Percentiles rank a stretch among this genome's conserved stretches.
phyloP scores from a whole-genome alignment of 2,797 vertebrate species.

The Oreortyx pictus region DNA sequence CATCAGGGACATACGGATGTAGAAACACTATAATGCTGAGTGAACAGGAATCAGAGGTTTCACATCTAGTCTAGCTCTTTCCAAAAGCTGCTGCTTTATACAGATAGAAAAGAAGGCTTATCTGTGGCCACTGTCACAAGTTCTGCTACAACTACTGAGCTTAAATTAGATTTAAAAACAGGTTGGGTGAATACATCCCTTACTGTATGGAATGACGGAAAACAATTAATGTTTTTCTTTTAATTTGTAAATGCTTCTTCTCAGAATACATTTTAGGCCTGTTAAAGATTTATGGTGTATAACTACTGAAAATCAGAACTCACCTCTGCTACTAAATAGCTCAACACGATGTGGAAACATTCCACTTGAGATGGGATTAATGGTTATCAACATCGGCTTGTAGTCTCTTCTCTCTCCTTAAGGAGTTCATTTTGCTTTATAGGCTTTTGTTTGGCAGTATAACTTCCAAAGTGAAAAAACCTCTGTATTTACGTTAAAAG shows the following conservation, averaged over 20 bases:
- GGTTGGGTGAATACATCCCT: not conserved
- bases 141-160: conserved; percentile 45
- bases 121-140: conserved; percentile 52
- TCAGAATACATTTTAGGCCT: not conserved
- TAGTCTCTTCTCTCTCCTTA: not conserved
- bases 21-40: conserved; percentile 67
- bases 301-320: not conserved
- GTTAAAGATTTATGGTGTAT: not conserved
- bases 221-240: not conserved
- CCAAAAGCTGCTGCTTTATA: conserved; percentile 68
- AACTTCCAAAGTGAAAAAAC: not conserved
- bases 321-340: not conserved
- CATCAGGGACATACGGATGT: conserved; percentile 66
- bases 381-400: not conserved
- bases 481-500: not conserved
- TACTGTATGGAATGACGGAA: not conserved
- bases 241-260: not conserved
- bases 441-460: not conserved
- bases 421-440: not conserved
- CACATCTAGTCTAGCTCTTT: conserved; percentile 68
- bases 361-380: not conserved
- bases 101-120: conserved; percentile 69
- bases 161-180: conserved; percentile 45
- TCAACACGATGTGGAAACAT: not conserved
- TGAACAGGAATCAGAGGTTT: conserved; percentile 66